A percentile compares a stretch with the other conserved stretches of the same genome.
Conservation (phyloP, 2,113 vertebrate genomes). For the Oceanites oceanicus region DNA sequence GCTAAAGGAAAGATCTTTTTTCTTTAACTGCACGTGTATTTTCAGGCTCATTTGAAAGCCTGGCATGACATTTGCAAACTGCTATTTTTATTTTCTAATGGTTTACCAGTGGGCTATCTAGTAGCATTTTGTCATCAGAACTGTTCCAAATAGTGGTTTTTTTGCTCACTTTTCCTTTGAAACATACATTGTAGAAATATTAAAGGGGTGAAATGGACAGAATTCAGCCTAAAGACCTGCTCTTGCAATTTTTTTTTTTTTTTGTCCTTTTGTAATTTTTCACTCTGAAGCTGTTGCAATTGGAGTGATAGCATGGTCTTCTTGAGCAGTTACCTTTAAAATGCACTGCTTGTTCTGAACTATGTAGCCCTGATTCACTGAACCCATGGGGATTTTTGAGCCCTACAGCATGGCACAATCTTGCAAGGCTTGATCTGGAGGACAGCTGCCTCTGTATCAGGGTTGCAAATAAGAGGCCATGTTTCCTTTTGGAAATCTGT, state of each 20-base stretch:
- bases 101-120: not conserved
- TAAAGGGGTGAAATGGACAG: not conserved
- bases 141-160: not conserved
- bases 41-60: not conserved
- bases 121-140: not conserved
- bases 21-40: not conserved
- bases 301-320: not conserved
- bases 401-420: not conserved
- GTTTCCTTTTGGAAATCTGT: not conserved
- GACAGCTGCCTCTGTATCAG: not conserved
- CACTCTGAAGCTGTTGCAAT: not conserved
- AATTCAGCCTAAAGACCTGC: not conserved
- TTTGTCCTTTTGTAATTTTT: not conserved
- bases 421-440: not conserved
- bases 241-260: not conserved
- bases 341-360: rapidly evolving
- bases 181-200: not conserved
- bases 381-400: not conserved
- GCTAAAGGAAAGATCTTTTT: not conserved
- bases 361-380: not conserved
- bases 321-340: not conserved
- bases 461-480: not conserved
- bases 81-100: not conserved
- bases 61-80: not conserved
- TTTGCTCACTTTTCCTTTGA: not conserved